Evolutionary conservation across 1,140 invertebrate genomes (phyloP).

Genomic region (Lepidostoma basale): DNA sequence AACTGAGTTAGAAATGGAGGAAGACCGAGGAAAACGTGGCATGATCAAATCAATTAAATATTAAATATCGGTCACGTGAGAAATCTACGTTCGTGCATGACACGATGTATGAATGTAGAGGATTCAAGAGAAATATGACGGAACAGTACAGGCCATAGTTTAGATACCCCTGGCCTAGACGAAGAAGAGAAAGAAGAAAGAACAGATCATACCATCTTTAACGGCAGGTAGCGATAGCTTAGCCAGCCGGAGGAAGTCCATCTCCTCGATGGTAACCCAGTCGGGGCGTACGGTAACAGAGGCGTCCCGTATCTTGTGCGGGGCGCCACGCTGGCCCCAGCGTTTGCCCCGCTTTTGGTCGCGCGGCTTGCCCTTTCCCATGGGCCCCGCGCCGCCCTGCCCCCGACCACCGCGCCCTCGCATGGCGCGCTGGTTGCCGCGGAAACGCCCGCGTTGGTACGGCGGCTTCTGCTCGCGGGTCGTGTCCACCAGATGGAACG

Average conservation of each 20-base stretch:
- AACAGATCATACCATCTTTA: slow-evolving; percentile 74
- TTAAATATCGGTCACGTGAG: too few relatives aligned
- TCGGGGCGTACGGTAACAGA: slow-evolving; percentile 96
- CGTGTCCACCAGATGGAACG: slow-evolving; percentile 97
- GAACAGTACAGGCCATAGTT: too few relatives aligned
- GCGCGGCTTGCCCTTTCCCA: slow-evolving; percentile 63
- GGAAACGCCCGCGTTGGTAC: slow-evolving; percentile 86
- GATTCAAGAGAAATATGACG: too few relatives aligned
- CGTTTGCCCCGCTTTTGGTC: slow-evolving; percentile 73
- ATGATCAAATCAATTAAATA: too few relatives aligned
- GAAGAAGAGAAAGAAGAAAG: not conserved
- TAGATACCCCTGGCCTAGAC: too few relatives aligned
- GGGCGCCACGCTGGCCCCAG: slow-evolving; percentile 86
- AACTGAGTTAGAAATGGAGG: too few relatives aligned
- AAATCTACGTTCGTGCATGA: too few relatives aligned
- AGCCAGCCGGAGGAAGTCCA: slow-evolving; percentile 95
- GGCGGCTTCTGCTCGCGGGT: slow-evolving; percentile 88
- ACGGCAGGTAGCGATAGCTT: slow-evolving; percentile 91
- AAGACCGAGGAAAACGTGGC: too few relatives aligned
- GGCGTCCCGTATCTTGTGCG: slow-evolving; percentile 96
- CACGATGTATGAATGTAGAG: too few relatives aligned
- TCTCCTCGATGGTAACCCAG: slow-evolving; percentile 98
- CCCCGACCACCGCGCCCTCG: slow-evolving; percentile 77
- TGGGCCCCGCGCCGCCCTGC: slow-evolving; percentile 71
- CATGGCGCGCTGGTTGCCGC: slow-evolving; percentile 80